Conservation (phyloP, 2,888 invertebrate species). For the Eurois occulta region DNA sequence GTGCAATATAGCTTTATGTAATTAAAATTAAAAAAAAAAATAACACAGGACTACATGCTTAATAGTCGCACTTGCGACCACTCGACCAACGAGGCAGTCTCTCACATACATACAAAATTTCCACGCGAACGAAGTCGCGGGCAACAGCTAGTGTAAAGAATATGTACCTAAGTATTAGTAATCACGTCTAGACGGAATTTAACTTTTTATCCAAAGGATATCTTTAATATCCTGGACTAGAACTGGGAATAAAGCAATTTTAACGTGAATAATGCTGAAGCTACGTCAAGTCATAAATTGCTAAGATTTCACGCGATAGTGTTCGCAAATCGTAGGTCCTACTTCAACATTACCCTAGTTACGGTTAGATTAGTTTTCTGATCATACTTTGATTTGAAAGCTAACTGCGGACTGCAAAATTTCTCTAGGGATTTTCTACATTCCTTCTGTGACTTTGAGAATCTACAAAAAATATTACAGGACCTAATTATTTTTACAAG, state of each 20-base stretch:
- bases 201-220: constrained; percentile 36
- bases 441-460: background rate
- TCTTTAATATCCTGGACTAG: constrained; percentile 28
- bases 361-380: constrained; percentile 16
- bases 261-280: constrained; percentile 12
- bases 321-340: background rate
- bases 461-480: too few species aligned
- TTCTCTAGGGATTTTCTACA: background rate
- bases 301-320: constrained; percentile 13
- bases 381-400: constrained; percentile 4
- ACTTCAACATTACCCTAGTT: background rate
- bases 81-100: too few species aligned
- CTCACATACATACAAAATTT: too few species aligned
- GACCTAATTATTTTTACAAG: too few species aligned
- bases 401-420: background rate
- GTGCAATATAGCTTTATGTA: too few species aligned
- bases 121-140: too few species aligned
- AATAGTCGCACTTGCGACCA: too few species aligned
- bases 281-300: constrained; percentile 32
- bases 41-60: too few species aligned
- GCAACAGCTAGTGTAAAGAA: too few species aligned
- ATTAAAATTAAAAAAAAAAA: too few species aligned
- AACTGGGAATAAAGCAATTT: constrained; percentile 32
- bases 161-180: background rate
- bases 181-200: constrained; percentile 35